Evolutionary conservation across 2,113 vertebrate genomes (phyloP), one percentile per base, ranked within the genome.

Genomic region (Periophthalmus modestus): DNA sequence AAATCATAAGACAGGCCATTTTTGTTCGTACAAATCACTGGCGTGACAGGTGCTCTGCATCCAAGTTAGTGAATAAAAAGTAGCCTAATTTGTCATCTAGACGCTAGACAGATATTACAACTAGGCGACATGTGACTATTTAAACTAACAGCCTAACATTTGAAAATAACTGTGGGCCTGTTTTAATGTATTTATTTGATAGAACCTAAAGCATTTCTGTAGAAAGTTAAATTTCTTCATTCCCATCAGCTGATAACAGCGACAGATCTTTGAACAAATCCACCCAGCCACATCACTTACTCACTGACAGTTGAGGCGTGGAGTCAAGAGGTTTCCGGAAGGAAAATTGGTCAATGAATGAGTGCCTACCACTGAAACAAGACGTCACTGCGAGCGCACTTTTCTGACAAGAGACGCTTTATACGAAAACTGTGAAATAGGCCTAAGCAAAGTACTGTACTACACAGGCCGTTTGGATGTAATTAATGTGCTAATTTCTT

Each of bases 351-450:
- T 84, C 83, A 81, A 84, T 72, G 82, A 88, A 34, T 4, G 73
- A 66, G 75, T 85, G 81, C 81, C 77, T 89, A 68, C 69, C 28
- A 75, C 82, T 47, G 43, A 75, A 84, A 58, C 21, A 63, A 81
- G 79, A 88, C 83, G 85, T 89, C 86, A 90, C 78, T 52, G 39
- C 5, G 62, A 75, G 73, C 69, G 57, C 77, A 80, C 68, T 66
- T 75, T 69, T 73, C 10, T 58, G 73, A 6, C 36, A 75, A 68
- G 34, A 73, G 18, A 52, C 67, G 21, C 75, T 48, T 78, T 72
- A 85, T 34, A 72, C 18, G 28, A 71, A 67, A 62, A 5, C 7
- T 3, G 15, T 5, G 0, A 14, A 74, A 47, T 14, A 28, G 28
- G 28, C 28, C 28, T 28, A 21, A 4, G 5, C n/a, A 2, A 65